A percentile compares a stretch with the other conserved stretches of the same genome.
Evolutionary conservation across 2,113 vertebrate genomes (phyloP).

Genomic region (Hipposideros armiger): DNA sequence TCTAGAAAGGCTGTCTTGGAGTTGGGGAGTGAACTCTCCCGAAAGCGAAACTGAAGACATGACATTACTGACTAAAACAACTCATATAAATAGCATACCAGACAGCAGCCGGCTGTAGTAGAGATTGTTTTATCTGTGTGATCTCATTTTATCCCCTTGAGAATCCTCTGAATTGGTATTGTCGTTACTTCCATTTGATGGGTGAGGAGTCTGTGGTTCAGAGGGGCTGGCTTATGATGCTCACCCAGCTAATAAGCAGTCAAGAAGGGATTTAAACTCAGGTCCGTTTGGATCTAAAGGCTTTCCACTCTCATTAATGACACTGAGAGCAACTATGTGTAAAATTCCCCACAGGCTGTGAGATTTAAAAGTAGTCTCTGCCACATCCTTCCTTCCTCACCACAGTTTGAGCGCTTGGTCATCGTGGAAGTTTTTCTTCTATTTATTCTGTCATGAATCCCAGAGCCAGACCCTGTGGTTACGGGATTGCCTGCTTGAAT

Average conservation of each 20-base stretch:
- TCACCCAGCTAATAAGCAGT: background rate
- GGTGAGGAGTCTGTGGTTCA: background rate
- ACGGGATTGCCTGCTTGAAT: background rate
- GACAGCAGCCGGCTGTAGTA: background rate
- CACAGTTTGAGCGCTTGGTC: background rate
- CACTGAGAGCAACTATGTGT: background rate
- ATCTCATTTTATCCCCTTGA: background rate
- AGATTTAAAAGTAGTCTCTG: background rate
- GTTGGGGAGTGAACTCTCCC: background rate
- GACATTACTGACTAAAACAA: background rate
- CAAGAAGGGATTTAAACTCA: background rate
- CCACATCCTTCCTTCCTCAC: background rate
- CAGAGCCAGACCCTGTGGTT: background rate
- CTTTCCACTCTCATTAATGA: background rate
- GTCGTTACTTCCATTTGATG: background rate
- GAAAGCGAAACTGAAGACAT: background rate
- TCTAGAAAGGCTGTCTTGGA: background rate
- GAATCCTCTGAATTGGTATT: background rate
- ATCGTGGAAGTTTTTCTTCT: background rate
- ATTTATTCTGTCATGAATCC: conserved; percentile 11
- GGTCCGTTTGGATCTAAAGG: background rate
- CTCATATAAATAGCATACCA: background rate
- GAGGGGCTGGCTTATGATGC: background rate
- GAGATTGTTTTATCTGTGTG: background rate
- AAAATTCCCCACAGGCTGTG: background rate